Conservation (phyloP, 2,113 vertebrate genomes). For the Tragelaphus imberbis region DNA sequence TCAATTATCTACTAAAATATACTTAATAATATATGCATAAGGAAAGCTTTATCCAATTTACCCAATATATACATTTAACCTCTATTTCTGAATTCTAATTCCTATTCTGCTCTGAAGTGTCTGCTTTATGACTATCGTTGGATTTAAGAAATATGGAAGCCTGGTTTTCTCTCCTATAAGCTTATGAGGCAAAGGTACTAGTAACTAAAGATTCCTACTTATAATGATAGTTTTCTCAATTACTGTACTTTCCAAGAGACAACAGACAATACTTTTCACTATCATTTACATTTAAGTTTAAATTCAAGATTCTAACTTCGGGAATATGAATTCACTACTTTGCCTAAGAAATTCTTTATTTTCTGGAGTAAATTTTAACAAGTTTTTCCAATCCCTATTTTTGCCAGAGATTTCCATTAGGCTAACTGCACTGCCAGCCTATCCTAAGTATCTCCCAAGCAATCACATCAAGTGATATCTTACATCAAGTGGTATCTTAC, state of each 20-base stretch:
- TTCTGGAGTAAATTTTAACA: not conserved
- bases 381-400: not conserved
- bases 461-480: not conserved
- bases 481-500: not conserved
- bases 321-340: not conserved
- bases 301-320: slow-evolving; percentile 21
- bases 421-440: not conserved
- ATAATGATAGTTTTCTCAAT: not conserved
- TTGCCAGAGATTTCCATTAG: not conserved
- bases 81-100: not conserved
- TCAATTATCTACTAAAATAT: not conserved
- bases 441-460: not conserved
- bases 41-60: not conserved
- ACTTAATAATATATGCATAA: not conserved
- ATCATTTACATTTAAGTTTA: slow-evolving; percentile 9
- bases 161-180: not conserved
- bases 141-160: not conserved
- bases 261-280: not conserved
- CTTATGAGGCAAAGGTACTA: not conserved
- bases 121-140: not conserved
- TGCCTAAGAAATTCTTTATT: slow-evolving; percentile 3
- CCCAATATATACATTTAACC: not conserved
- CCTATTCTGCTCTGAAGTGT: not conserved
- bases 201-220: not conserved
- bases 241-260: not conserved